Base-by-base conservation (phyloP, 2,797 vertebrate species). In the Cryptoprocta ferox region DNA sequence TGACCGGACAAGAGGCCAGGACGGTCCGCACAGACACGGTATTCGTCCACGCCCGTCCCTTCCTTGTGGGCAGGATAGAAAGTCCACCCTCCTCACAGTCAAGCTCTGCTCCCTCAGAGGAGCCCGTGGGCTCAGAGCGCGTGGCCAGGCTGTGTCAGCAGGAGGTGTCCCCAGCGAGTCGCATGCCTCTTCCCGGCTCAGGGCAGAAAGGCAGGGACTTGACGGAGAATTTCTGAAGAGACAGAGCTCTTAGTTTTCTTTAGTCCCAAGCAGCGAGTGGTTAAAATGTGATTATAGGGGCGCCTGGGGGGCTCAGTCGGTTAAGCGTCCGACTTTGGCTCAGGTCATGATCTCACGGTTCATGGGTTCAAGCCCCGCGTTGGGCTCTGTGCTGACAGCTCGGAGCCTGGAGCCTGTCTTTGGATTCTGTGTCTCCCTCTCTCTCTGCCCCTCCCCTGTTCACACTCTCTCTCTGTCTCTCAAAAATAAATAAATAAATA, bases 61-160 rank as follows among this genome's bases (percentile, higher is more conserved):
- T 4, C 45, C 73, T 39, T 5, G 0, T 63, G n/a, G 4, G 10
- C 16, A 8, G 65, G 45, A 6, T 2, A 4, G 39, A 63, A 37
- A 45, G 5, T 4, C 82, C 35, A 1, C 26, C 32, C 3, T 18
- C 16, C 6, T 42, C 12, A 0, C 0, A 45, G 14, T 24, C 12
- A 0, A n/a, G 65, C 42, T 13, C 42, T 2, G n/a, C 15, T 32
- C 65, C 88, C 48, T 21, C 37, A 4, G 9, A n/a, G n/a, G 7
- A 15, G 30, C 56, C 9, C 0, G 3, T n/a, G 1, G 1, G 30
- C 18, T 16, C 35, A 1, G 61, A 26, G 28, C 53, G 6, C 16
- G 6, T 56, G 3, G 30, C n/a, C 21, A 9, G 14, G n/a, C 61
- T 28, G 35, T 37, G 39, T 24, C 6, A 0, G 6, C 0, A 2